Conservation (phyloP, 2,888 invertebrate genomes). For the Lypha dubia region DNA sequence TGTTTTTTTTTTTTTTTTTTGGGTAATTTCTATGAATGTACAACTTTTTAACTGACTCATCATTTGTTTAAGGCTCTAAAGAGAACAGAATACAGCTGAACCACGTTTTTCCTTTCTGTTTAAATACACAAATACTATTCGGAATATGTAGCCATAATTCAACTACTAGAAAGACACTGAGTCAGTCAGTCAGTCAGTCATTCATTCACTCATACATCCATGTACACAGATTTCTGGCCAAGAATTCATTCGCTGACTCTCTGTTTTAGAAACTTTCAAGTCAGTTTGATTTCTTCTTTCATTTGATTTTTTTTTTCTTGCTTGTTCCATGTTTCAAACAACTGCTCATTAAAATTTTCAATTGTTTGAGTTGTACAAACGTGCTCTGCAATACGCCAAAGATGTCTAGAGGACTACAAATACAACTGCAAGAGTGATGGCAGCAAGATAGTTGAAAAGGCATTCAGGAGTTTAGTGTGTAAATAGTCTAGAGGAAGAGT, state of each 20-base stretch:
- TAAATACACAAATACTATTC: slow-evolving; percentile 34
- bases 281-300: slow-evolving; percentile 44
- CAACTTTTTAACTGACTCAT: slow-evolving; percentile 66
- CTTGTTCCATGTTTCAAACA: slow-evolving; percentile 35
- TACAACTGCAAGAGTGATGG: slow-evolving; percentile 1
- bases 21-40: neutral
- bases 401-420: slow-evolving; percentile 27
- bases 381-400: slow-evolving; percentile 64
- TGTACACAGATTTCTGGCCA: slow-evolving; percentile 19
- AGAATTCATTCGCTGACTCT: slow-evolving; percentile 16
- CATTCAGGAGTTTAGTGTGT: neutral
- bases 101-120: slow-evolving; percentile 64
- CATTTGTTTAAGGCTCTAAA: slow-evolving; percentile 59
- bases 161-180: no score
- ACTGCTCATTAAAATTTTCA: slow-evolving; percentile 72
- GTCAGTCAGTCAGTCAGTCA: slow-evolving; percentile 28
- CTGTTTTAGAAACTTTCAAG: slow-evolving; percentile 49
- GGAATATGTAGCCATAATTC: slow-evolving; percentile 2
- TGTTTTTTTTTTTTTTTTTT: slow-evolving; percentile 4
- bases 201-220: slow-evolving; percentile 3
- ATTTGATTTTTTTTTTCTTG: slow-evolving; percentile 16
- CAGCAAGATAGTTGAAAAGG: neutral
- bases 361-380: slow-evolving; percentile 71
- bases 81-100: slow-evolving; percentile 52
- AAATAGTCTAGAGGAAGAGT: neutral